phyloP scores from a whole-genome alignment of 2,113 vertebrate species.

The Rhineura floridana region DNA sequence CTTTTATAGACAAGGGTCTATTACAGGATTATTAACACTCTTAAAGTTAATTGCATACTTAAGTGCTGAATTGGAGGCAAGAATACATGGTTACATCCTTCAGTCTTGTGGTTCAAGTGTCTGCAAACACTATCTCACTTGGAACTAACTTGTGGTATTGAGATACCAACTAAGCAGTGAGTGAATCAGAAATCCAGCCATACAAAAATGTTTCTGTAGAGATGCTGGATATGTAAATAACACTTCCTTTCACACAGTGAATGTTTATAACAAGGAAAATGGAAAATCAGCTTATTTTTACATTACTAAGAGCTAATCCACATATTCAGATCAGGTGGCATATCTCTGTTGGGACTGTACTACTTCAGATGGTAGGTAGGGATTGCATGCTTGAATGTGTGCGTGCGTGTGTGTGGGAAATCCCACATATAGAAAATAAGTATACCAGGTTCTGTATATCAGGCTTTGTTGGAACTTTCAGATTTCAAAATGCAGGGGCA shows the following conservation, averaged over 20 bases:
- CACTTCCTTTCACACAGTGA: neutral
- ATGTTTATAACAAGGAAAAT: neutral
- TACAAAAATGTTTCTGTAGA: neutral
- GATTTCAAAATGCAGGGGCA: neutral
- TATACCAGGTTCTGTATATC: neutral
- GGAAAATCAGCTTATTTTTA: neutral
- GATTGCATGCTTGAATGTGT: neutral
- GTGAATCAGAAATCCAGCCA: neutral
- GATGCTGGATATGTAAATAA: neutral
- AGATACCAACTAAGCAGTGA: neutral
- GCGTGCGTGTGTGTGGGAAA: neutral
- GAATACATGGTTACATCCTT: neutral
- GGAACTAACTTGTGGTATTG: neutral
- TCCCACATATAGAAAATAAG: neutral
- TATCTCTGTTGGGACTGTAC: neutral
- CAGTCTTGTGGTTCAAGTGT: slow-evolving; percentile 6
- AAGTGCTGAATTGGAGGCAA: neutral
- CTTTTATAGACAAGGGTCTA: neutral
- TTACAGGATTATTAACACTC: neutral
- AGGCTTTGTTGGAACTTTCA: neutral
- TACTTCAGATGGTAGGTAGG: neutral
- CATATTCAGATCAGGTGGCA: neutral
- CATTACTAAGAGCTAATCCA: neutral
- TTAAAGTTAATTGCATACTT: neutral
- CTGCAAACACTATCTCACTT: neutral